A percentile compares a stretch with the other conserved stretches of the same genome.
Evolutionary conservation across 2,888 invertebrate species (phyloP).

Genomic region (Ophion slaviceki): DNA sequence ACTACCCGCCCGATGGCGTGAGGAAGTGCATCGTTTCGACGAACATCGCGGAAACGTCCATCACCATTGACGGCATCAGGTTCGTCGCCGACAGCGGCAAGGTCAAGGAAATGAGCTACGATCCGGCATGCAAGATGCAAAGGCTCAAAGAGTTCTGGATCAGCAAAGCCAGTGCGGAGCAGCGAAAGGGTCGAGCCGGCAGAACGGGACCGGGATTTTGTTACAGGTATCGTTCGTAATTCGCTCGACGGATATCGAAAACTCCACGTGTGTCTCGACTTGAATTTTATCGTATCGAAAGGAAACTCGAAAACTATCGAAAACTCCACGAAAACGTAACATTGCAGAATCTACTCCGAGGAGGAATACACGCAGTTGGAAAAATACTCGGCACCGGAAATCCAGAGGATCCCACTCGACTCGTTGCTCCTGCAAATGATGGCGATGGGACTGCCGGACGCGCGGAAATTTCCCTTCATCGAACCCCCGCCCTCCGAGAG

Average conservation of each 20-base stretch:
- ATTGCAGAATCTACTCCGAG: conserved; percentile 91
- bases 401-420: conserved; percentile 96
- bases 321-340: not conserved
- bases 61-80: conserved; percentile 98
- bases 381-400: conserved; percentile 95
- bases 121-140: conserved; percentile 95
- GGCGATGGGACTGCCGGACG: conserved; percentile 95
- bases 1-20: conserved; percentile 96
- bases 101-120: conserved; percentile 98
- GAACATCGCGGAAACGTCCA: conserved; percentile 99
- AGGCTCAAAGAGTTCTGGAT: conserved; percentile 97
- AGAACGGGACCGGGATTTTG: conserved; percentile 98
- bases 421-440: conserved; percentile 96
- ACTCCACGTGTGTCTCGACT: not conserved
- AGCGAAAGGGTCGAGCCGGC: conserved; percentile 97
- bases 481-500: conserved; percentile 94
- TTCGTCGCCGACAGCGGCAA: conserved; percentile 99
- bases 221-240: conserved; percentile 84
- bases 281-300: too few relatives aligned
- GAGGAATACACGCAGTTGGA: conserved; percentile 92
- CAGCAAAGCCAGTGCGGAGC: conserved; percentile 98
- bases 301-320: too few relatives aligned
- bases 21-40: conserved; percentile 99
- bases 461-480: conserved; percentile 96
- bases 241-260: not conserved